Evolutionary conservation across 2,888 invertebrate genomes (phyloP), one percentile per base, ranked within the genome.

Genomic region (Harmothoe impar): DNA sequence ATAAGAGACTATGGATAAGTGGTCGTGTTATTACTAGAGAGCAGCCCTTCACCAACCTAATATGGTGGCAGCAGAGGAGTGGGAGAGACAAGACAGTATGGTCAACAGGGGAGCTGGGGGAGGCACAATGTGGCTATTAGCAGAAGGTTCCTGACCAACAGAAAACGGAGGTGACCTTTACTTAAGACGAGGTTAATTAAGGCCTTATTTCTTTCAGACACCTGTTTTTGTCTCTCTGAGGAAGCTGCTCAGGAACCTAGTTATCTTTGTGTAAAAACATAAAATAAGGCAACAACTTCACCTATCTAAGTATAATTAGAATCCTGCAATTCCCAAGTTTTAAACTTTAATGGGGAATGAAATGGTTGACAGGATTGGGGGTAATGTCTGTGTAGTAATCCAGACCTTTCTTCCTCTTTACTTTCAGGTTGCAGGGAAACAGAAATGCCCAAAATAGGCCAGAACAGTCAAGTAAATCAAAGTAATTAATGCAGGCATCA

Each of bases 291-390:
- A 43, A 43, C 43, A 62, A 62, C 62, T 62, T 62, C 29, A 72
- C 72, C 25, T 23, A 62, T 62, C 62, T 62, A 72, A 29, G 15
- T 72, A 72, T 72, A 72, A 72, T 72, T 72, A 72, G 72, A 25
- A 72, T 29, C 25, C 25, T 15, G 29, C 29, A 72, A 72, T 72
- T 72, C 31, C 17, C 7, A 29, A 29, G 72, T 72, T 72, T 72
- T 72, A n/a, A 29, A 72, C 62, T 62, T 20, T 62, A n/a, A 62
- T n/a, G 15, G 43, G 20, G 62, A 62, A 43, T 7, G 10, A 43
- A 43, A 10, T 7, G 43, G 5, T 43, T 7, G 43, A 43, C 43
- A 43, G 43, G 5, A 43, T 43, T 10, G 43, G 43, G 10, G n/a
- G 43, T 7, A 43, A 43, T 43, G 43, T 43, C 43, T 43, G n/a